Evolutionary conservation across 2,888 invertebrate genomes (phyloP), one percentile per base, ranked within the genome.

Genomic region (Dasysyrphus tricinctus): DNA sequence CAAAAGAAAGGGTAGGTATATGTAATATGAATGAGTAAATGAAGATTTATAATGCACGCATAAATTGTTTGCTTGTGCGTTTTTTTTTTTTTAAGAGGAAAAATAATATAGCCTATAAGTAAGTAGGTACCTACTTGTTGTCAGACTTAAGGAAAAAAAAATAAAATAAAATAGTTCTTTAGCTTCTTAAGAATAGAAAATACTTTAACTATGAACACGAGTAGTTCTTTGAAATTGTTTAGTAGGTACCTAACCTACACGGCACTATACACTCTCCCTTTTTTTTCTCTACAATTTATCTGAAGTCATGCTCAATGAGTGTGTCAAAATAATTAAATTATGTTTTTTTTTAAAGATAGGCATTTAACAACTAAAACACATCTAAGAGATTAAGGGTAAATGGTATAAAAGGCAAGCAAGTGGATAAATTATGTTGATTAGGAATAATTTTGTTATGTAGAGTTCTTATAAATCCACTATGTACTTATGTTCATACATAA

Each of bases 21-120:
- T n/a, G n/a, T n/a, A n/a, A n/a, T 47, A n/a, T 49, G 67, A 54
- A 34, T 39, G 42, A 59, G 54, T 79, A 69, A 70, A 59, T 32
- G 9, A 32, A 56, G 69, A 77, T 77, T 85, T 85, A n/a, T n/a
- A 80, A 84, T 80, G 65, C 63, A 85, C 85, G 85, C 85, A 85
- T 54, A 76, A 80, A 77, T 80, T 65, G 77, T 69, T 69, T 73
- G 67, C 47, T 80, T 85, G 80, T 69, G 61, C 73, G 61, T 72
- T 11, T 49, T 49, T 14, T 32, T 32, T 24, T 16, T 32, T 11
- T 29, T n/a, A 42, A 37, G n/a, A 12, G 8, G 7, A 34, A 61
- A 29, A 16, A 39, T 11, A 5, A 11, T 7, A 44, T 47, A 32
- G 11, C 29, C 42, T 34, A 9, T 51, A 24, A 3, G 19, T 3